Conservation (phyloP, 1,140 invertebrate genomes). For the Pachyrhynchus sulphureomaculatus region DNA sequence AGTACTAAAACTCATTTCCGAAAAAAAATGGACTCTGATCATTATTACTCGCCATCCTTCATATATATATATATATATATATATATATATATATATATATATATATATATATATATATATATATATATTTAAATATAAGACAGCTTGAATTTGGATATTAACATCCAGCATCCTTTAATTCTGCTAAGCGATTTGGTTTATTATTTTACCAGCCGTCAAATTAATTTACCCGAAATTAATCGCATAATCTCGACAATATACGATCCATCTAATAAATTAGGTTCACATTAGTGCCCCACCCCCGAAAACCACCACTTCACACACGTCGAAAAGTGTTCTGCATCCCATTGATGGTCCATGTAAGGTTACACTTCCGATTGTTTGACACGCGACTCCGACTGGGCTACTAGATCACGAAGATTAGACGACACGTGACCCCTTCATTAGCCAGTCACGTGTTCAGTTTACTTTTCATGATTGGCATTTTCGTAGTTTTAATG, state of each 20-base stretch:
- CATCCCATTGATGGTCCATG: conserved; percentile 19
- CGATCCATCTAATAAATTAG: conserved; percentile 21
- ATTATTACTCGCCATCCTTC: no score
- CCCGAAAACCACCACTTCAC: conserved; percentile 21
- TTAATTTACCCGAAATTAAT: background rate
- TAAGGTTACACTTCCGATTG: conserved; percentile 45
- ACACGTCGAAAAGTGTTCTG: conserved; percentile 9
- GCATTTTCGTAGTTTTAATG: conserved; percentile 25
- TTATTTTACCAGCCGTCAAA: no score
- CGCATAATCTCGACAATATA: conserved; percentile 5
- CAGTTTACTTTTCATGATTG: conserved; percentile 35
- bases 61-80: no score
- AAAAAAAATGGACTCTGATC: no score
- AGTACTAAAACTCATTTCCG: no score
- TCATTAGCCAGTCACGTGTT: conserved; percentile 45
- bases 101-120: no score
- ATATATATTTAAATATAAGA: no score
- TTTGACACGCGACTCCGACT: conserved; percentile 39
- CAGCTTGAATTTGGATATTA: no score
- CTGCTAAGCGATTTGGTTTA: no score
- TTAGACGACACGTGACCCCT: conserved; percentile 40
- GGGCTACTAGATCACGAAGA: conserved; percentile 42
- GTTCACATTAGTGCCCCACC: conserved; percentile 24
- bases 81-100: no score
- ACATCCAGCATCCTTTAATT: no score